Base-by-base conservation (phyloP, 2,888 invertebrate species). In the Lasioglossum leucozonium region DNA sequence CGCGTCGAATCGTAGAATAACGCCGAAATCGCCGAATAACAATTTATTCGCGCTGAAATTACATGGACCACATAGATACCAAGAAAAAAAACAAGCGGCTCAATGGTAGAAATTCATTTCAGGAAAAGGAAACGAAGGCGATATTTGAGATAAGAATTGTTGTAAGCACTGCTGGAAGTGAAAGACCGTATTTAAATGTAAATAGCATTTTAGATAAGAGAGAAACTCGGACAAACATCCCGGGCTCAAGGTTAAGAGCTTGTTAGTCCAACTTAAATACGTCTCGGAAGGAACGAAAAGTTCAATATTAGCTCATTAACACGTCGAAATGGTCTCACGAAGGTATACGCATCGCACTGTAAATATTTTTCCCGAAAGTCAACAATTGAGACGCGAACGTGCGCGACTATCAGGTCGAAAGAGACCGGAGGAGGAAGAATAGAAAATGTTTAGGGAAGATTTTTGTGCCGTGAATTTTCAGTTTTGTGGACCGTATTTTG, bases 241-340 rank as follows among this genome's bases (percentile, higher is more conserved):
- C 58, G 30, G n/a, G 37, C 11, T 40, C 51, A 71, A 51, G 47
- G 62, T 42, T 51, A 34, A 13, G 5, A 44, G 22, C n/a, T 34
- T 73, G 65, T 75, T 75, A 13, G 30, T 30, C 22, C 26, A 22
- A n/a, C 65, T 76, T 76, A 73, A 81, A 73, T 67, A 44, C 72
- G 55, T 55, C 44, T 81, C 71, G 11, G 42, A 26, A 37, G 55
- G 76, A 72, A 83, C 72, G 82, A 76, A 47, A 83, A 67, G 72
- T 82, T 44, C 83, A 76, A 83, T 83, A 81, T 83, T 83, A 83
- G 76, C 82, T 83, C 72, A 47, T 83, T 81, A 82, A 76, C 83
- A 40, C 76, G 76, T 72, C 76, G 44, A 72, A 72, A 72, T 82
- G 76, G 58, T 55, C 51, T 75, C 65, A 37, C 72, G 71, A 83